phyloP scores from a whole-genome alignment of 2,888 invertebrate genomes.

The Tipula lateralis region DNA sequence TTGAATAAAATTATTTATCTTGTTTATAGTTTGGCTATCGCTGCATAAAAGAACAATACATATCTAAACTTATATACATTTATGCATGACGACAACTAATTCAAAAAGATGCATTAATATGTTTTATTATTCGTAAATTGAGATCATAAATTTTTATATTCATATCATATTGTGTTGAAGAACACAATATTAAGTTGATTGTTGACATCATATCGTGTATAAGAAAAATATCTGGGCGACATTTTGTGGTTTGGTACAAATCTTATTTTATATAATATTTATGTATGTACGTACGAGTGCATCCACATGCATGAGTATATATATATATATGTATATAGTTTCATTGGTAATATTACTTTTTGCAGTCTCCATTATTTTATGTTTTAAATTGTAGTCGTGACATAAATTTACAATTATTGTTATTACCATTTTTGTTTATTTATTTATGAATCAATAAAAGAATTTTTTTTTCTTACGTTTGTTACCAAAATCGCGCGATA shows the following conservation, averaged over 20 bases:
- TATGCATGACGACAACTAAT: too few species aligned
- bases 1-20: too few species aligned
- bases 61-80: too few species aligned
- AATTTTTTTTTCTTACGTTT: not conserved
- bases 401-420: not conserved
- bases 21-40: too few species aligned
- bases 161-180: not conserved
- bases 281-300: too few species aligned
- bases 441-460: slow-evolving; percentile 11
- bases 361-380: not conserved
- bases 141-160: not conserved
- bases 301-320: too few species aligned
- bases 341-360: not conserved
- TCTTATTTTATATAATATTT: not conserved
- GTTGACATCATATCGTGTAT: not conserved
- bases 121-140: not conserved
- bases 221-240: not conserved
- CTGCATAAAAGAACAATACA: too few species aligned
- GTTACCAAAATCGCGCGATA: not conserved
- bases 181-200: not conserved
- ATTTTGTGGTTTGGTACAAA: not conserved
- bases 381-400: not conserved
- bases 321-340: not conserved
- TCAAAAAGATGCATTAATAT: too few species aligned
- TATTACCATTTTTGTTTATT: not conserved